phyloP scores from a whole-genome alignment of 1,140 invertebrate genomes.

The Mya arenaria region DNA sequence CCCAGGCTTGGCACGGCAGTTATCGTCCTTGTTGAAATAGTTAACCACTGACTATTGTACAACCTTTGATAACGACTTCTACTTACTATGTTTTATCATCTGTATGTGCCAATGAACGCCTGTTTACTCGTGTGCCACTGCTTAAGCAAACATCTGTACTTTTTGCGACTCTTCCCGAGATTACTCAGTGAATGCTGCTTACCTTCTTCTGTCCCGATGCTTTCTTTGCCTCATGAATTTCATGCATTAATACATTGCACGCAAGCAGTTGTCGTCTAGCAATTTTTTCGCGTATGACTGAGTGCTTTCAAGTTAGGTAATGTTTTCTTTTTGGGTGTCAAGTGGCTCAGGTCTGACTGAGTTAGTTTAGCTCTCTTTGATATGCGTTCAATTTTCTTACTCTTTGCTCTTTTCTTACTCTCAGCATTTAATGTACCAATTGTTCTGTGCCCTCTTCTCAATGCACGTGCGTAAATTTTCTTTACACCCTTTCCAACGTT shows the following conservation, averaged over 20 bases:
- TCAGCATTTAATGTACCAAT: background rate
- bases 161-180: background rate
- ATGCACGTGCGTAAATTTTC: background rate
- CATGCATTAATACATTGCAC: background rate
- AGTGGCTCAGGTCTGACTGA: background rate
- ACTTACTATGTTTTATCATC: background rate
- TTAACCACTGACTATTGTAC: background rate
- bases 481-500: background rate
- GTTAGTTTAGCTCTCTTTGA: background rate
- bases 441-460: background rate
- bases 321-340: constrained; percentile 6
- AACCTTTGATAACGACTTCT: background rate
- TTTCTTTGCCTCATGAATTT: background rate
- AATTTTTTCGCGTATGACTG: background rate
- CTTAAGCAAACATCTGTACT: background rate
- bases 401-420: constrained; percentile 15
- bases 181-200: background rate
- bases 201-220: background rate
- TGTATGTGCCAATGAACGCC: background rate
- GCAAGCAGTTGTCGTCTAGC: background rate
- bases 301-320: background rate
- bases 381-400: background rate
- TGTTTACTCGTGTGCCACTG: background rate
- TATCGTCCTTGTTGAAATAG: background rate
- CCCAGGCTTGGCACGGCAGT: background rate